Percentiles rank a stretch among this genome's conserved stretches.
phyloP scores from a whole-genome alignment of 2,888 invertebrate species.

The Tridacna gigas region DNA sequence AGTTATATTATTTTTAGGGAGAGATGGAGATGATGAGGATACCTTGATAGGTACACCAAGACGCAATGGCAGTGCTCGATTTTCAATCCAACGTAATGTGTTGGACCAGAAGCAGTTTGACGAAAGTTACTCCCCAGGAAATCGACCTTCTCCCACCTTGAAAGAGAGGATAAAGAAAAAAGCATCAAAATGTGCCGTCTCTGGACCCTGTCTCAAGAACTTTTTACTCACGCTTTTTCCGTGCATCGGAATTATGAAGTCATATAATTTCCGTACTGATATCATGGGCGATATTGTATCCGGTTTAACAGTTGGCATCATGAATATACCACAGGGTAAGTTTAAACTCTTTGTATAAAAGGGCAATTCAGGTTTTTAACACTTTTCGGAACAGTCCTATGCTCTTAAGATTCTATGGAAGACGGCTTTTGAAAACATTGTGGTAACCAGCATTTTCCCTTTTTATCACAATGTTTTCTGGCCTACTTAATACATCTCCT shows the following conservation, averaged over 20 bases:
- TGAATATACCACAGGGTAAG: constrained; percentile 84
- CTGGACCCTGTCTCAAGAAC: constrained; percentile 64
- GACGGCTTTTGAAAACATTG: no score
- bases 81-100: constrained; percentile 75
- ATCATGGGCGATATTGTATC: constrained; percentile 92
- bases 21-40: constrained; percentile 24
- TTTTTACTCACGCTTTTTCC: constrained; percentile 76
- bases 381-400: no score
- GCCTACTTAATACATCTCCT: no score
- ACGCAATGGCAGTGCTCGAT: constrained; percentile 50
- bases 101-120: constrained; percentile 79
- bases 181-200: constrained; percentile 71
- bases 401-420: no score
- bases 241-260: constrained; percentile 76
- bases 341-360: no score
- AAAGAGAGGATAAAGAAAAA: constrained; percentile 61
- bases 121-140: constrained; percentile 64
- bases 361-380: no score
- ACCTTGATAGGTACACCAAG: constrained; percentile 10
- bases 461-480: no score
- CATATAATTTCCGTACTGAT: constrained; percentile 84
- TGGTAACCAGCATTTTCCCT: no score
- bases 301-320: constrained; percentile 91
- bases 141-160: constrained; percentile 56
- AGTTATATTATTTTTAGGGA: not conserved